A percentile compares a stretch with the other conserved stretches of the same genome.
Conservation (phyloP, 2,888 invertebrate genomes). For the Apodemia hepburni region DNA sequence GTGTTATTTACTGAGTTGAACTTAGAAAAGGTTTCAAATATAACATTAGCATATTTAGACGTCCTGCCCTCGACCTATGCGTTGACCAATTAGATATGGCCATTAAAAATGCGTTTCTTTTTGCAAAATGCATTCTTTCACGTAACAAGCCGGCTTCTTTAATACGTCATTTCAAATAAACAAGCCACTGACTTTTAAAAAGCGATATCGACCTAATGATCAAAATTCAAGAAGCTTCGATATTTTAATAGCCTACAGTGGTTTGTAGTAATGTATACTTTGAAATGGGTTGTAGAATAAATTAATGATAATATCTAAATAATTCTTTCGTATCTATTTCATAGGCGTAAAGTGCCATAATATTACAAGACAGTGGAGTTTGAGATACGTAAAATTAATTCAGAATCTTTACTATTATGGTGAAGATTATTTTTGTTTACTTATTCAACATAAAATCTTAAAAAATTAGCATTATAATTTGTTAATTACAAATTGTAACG, state of each 20-base stretch:
- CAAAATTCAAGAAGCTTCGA: slow-evolving; percentile 7
- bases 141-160: slow-evolving; percentile 62
- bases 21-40: background rate
- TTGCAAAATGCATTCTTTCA: slow-evolving; percentile 64
- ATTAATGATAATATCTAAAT: slow-evolving; percentile 13
- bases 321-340: slow-evolving; percentile 15
- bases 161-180: slow-evolving; percentile 61
- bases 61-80: slow-evolving; percentile 29
- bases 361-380: background rate
- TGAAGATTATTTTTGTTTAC: background rate
- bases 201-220: slow-evolving; percentile 1
- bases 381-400: slow-evolving; percentile 3
- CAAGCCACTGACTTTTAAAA: slow-evolving; percentile 28
- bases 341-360: slow-evolving; percentile 9
- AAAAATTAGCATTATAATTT: slow-evolving; percentile 8
- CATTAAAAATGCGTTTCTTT: slow-evolving; percentile 55
- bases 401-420: slow-evolving; percentile 1
- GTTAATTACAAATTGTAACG: slow-evolving; percentile 10
- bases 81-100: slow-evolving; percentile 72
- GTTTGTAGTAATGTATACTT: background rate
- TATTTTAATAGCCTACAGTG: slow-evolving; percentile 4
- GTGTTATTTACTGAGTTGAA: too few species aligned
- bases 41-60: slow-evolving; percentile 4
- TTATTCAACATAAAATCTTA: background rate
- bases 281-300: slow-evolving; percentile 6